Conservation (phyloP, 1,140 invertebrate species). For the Mylabris phalerata region DNA sequence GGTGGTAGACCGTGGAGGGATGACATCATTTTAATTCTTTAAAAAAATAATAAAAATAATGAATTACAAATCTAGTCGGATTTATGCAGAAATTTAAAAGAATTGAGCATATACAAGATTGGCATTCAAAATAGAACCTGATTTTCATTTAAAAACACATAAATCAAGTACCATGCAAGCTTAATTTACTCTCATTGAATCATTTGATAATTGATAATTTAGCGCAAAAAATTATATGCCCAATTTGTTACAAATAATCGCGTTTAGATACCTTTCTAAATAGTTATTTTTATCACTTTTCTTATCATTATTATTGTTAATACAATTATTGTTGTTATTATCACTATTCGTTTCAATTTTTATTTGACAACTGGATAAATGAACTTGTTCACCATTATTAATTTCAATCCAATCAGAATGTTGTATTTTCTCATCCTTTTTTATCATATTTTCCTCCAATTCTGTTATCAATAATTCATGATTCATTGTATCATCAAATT, state of each 20-base stretch:
- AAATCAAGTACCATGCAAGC: no score
- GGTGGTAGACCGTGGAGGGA: constrained; percentile 70
- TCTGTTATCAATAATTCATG: constrained; percentile 53
- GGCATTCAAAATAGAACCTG: background rate
- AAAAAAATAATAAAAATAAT: constrained; percentile 23
- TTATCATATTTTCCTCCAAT: constrained; percentile 47
- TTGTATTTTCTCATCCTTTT: constrained; percentile 42
- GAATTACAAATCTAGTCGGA: background rate
- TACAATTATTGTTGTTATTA: background rate
- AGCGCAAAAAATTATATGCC: no score
- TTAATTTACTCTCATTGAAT: no score
- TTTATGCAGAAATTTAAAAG: background rate
- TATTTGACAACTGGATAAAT: constrained; percentile 44
- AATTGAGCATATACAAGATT: background rate
- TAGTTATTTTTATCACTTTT: constrained; percentile 1
- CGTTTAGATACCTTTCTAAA: background rate
- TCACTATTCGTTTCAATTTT: constrained; percentile 36
- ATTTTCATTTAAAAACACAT: no score
- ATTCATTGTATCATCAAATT: constrained; percentile 50
- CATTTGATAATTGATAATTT: no score
- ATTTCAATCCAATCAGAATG: constrained; percentile 44
- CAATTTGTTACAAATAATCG: no score
- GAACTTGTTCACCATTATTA: constrained; percentile 40
- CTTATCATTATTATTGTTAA: background rate
- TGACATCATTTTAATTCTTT: constrained; percentile 51